Evolutionary conservation across 2,113 vertebrate genomes (phyloP), one percentile per base, ranked within the genome.

Genomic region (Saguinus midas): DNA sequence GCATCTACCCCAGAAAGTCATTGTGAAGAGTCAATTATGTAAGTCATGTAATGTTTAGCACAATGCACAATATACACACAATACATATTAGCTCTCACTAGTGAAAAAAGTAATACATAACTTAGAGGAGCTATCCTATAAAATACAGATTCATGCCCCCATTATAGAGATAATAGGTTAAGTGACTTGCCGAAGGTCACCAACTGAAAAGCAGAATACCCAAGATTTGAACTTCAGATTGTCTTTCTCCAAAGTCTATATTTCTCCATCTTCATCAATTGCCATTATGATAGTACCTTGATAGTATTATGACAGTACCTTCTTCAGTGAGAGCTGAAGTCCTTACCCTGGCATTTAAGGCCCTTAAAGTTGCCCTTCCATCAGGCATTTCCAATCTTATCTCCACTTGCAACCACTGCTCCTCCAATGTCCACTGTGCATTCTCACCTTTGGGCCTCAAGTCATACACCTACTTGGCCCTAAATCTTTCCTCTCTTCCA

Each of bases 341-440:
- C n/a, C 14, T 40, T 18, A 21, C 25, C 32, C 37, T 45, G 6
- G 23, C 79, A 48, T 17, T 50, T 18, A 3, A 82, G 48, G 35
- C 32, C 75, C 75, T 37, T 16, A n/a, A 90, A 32, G 8, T 0
- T 13, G 50, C 64, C 16, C 35, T 78, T 45, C 57, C 37, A 10
- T 14, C 68, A 45, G 8, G 14, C 29, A 8, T 68, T 48, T 23
- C 6, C 7, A 5, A 43, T 17, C 37, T 11, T 1, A 17, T 32
- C 37, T 66, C 43, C 43, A n/a, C 48, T 29, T 43, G 0, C 0
- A 7, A 2, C 23, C 37, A 5, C 43, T 20, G 6, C 7, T 61
- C 43, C 27, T 84, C 1, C 0, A 35, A 37, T 0, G 6, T 16
- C 4, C 6, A 14, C 35, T 20, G 3, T 8, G 11, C 11, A 1